Evolutionary conservation across 2,888 invertebrate species (phyloP).

Genomic region (Blastobasis lacticolella): DNA sequence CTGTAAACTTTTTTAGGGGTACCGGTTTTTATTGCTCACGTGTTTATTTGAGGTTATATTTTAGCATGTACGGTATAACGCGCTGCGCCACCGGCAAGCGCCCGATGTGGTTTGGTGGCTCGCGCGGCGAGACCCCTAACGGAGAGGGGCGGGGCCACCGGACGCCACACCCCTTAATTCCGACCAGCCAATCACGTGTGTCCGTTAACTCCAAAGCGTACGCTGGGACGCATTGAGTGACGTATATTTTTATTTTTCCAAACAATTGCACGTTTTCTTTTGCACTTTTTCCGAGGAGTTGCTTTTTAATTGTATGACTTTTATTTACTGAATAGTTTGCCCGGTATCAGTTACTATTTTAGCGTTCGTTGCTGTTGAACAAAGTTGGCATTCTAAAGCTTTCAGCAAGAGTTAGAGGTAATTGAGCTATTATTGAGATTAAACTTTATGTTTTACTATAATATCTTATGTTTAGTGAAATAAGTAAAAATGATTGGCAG

Average conservation of each 20-base stretch:
- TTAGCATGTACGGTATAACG: conserved; percentile 41
- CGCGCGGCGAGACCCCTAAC: conserved; percentile 50
- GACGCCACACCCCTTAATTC: conserved; percentile 48
- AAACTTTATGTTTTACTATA: too few relatives aligned
- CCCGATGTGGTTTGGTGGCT: conserved; percentile 62
- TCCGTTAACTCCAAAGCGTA: conserved; percentile 51
- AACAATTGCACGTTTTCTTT: conserved; percentile 43
- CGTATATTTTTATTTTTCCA: conserved; percentile 60
- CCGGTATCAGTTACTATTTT: conserved; percentile 49
- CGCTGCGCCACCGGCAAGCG: conserved; percentile 67
- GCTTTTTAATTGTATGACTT: conserved; percentile 46
- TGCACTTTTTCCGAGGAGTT: conserved; percentile 32
- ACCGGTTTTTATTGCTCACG: conserved; percentile 17
- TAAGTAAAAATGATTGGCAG: too few relatives aligned
- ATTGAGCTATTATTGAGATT: too few relatives aligned
- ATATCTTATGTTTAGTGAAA: too few relatives aligned
- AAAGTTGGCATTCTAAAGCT: too few relatives aligned
- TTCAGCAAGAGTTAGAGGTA: too few relatives aligned
- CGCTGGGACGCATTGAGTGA: conserved; percentile 64
- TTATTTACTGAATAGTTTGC: conserved; percentile 32
- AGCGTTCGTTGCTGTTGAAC: conserved; percentile 24
- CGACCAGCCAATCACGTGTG: conserved; percentile 37
- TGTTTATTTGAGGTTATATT: conserved; percentile 20
- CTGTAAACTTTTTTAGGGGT: conserved; percentile 7
- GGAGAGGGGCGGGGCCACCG: conserved; percentile 48